Evolutionary conservation across 2,797 vertebrate species (phyloP).

Genomic region (Hydrocynus forskahlii): DNA sequence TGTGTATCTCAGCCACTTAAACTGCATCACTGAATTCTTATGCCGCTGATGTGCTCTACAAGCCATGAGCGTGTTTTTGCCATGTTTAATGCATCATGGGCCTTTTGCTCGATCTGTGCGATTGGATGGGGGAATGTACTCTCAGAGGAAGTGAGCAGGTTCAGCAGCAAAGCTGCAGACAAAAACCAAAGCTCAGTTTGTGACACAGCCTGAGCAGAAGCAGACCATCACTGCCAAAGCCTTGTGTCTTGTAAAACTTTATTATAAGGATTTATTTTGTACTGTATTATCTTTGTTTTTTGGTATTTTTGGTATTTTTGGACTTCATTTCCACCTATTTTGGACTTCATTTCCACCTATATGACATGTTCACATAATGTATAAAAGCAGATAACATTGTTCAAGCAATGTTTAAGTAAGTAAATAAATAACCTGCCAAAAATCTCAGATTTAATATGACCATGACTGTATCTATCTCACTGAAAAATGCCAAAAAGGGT

Average conservation of each 20-base stretch:
- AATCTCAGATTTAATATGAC: no score
- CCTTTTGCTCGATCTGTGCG: neutral
- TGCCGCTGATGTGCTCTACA: neutral
- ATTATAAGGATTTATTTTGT: no score
- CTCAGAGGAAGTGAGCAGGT: conserved; percentile 25
- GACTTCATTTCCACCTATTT: no score
- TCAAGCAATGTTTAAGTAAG: neutral
- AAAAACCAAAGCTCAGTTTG: neutral
- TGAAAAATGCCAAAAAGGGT: no score
- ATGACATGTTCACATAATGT: no score
- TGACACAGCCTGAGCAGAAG: neutral
- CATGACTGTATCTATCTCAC: no score
- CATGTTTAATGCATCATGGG: conserved; percentile 8
- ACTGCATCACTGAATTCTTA: neutral
- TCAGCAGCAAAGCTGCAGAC: neutral
- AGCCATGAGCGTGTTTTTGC: neutral
- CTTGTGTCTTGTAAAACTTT: no score
- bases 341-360: no score
- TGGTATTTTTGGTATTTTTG: no score
- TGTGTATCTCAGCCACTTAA: neutral
- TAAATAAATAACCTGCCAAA: no score
- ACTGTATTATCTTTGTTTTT: no score
- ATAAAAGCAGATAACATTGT: no score
- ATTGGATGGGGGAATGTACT: neutral
- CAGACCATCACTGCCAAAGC: neutral